Percentiles rank a stretch among this genome's conserved stretches.
These are phyloP conservation scores for Mesorhabditis sp. DNA, from an alignment of 2,888 invertebrate species.

Conservation along the genomic window DNA sequence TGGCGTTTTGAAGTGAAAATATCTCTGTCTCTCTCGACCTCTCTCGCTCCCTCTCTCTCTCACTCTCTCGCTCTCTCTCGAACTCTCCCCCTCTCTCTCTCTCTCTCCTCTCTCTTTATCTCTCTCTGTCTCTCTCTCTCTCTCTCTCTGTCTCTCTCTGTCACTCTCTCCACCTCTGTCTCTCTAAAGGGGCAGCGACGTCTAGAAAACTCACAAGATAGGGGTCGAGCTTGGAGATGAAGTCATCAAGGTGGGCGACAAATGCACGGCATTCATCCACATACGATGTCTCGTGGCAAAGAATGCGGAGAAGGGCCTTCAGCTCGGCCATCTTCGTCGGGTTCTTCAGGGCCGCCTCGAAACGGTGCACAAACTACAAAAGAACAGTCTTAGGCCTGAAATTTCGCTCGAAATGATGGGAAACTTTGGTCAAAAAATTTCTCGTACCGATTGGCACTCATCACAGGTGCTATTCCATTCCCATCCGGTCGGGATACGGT, in stretches of 20 bases:
- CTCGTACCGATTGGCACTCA: conserved; percentile 29
- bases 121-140: background rate
- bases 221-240: conserved; percentile 49
- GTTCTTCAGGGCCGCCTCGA: conserved; percentile 43
- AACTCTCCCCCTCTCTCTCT: background rate
- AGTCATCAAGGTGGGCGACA: conserved; percentile 45
- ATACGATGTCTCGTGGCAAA: conserved; percentile 47
- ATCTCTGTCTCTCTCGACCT: too few relatives aligned
- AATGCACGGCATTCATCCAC: conserved; percentile 49
- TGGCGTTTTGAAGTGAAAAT: too few relatives aligned
- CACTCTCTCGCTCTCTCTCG: too few relatives aligned
- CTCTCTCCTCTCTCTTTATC: too few relatives aligned
- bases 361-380: conserved; percentile 36
- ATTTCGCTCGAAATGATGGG: too few relatives aligned
- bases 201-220: conserved; percentile 44
- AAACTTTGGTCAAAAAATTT: too few relatives aligned
- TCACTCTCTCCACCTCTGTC: too few relatives aligned
- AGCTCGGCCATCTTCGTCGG: conserved; percentile 46
- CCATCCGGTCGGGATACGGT: conserved; percentile 25
- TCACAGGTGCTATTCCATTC: conserved; percentile 29
- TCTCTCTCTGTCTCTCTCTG: background rate
- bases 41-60: too few relatives aligned
- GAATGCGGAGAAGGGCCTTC: conserved; percentile 27
- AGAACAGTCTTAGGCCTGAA: too few relatives aligned
- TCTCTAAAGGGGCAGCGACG: too few relatives aligned